Evolutionary conservation across 1,140 invertebrate species (phyloP), one percentile per base, ranked within the genome.

Genomic region (Hydropsyche tenuis): DNA sequence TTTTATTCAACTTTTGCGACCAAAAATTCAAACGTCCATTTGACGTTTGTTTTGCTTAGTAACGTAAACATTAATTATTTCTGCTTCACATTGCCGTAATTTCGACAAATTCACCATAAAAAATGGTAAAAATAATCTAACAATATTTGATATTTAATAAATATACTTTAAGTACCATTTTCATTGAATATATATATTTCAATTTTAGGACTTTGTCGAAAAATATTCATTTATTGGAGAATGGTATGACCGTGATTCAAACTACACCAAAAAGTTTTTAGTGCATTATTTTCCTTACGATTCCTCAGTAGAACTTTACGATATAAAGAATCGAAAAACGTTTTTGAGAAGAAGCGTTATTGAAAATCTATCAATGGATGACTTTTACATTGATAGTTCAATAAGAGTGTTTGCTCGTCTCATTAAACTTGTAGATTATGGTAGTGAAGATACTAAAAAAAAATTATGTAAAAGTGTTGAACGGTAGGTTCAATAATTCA

Each of bases 191-290:
- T 22, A 16, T 63, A 43, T 25, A 42, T 16, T 65, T 48, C 14
- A 48, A 48, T 48, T 48, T 60, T 25, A 72, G 70, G 60, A 72
- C 14, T 48, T 9, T 12, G 12, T 73, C 69, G 82, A 85, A 45
- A 85, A 83, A 80, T 85, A 82, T 79, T 80, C 85, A 14, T 95
- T 95, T 84, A 85, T 90, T 75, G 90, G 90, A 18, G 93, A 95
- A 83, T 96, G 94, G 94, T 93, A 90, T 79, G 93, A 95, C 78
- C 87, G 89, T 77, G 87, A 91, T 78, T 89, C 93, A 0, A 89
- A 87, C 62, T 82, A 93, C 2, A 83, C 89, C 18, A 89, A 90
- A 76, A 88, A 89, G 75, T 95, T 93, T 81, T 87, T 90, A 79
- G 82, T 95, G 62, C 90, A 90, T 78, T 95, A 89, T 82, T 94